Percentiles rank a stretch among this genome's conserved stretches.
Evolutionary conservation across 2,888 invertebrate genomes (phyloP).

Genomic region (Amphipoea lucens): DNA sequence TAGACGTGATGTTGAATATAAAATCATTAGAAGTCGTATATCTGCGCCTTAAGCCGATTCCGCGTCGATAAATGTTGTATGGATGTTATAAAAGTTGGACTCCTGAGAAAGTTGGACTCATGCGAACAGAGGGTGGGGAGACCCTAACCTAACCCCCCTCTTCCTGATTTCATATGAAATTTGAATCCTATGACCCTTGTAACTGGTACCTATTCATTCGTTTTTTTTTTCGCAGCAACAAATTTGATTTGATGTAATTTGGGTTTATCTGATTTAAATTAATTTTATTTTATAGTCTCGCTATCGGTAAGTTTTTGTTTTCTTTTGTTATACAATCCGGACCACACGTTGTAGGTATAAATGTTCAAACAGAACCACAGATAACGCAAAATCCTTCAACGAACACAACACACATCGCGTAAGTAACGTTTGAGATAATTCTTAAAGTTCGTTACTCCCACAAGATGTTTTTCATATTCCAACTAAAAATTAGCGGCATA

Average conservation of each 20-base stretch:
- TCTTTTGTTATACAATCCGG: background rate
- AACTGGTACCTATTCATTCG: background rate
- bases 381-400: background rate
- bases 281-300: too few relatives aligned
- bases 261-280: too few relatives aligned
- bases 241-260: too few relatives aligned
- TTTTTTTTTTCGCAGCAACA: too few relatives aligned
- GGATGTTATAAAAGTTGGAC: too few relatives aligned
- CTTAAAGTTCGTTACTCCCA: conserved; percentile 42
- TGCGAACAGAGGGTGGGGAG: too few relatives aligned
- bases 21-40: too few relatives aligned
- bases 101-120: too few relatives aligned
- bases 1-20: too few relatives aligned
- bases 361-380: background rate
- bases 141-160: too few relatives aligned
- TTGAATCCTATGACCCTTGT: background rate
- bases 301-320: background rate
- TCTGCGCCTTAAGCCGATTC: too few relatives aligned
- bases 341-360: background rate
- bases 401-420: background rate
- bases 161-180: background rate
- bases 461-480: conserved; percentile 5
- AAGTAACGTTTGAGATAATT: background rate
- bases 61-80: too few relatives aligned
- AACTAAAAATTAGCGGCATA: conserved; percentile 23